Evolutionary conservation across 2,113 vertebrate genomes (phyloP), one percentile per base, ranked within the genome.

Genomic region (Tachysurus fulvidraco): DNA sequence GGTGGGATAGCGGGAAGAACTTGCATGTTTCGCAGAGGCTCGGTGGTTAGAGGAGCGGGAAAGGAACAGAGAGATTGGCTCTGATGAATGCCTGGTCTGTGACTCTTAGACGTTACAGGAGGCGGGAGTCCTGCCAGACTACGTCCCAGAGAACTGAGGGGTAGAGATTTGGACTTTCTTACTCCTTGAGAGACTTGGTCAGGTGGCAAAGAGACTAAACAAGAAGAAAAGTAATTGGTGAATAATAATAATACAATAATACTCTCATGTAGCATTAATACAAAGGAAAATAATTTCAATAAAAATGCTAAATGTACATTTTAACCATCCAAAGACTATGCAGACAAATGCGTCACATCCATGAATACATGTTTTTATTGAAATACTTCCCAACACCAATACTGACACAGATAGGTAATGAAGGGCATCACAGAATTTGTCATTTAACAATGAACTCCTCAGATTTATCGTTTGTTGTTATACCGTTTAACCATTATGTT

Each of bases 1-100:
- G 95, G 94, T 85, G 95, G 95, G 44, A 97, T 96, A 23, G 96
- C 95, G 77, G 96, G 97, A 60, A 96, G 94, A 65, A 96, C 94
- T 87, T 91, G 90, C 54, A 91, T 95, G 87, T 93, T 91, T 87
- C 94, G 89, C 23, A 96, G 92, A 65, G 94, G 91, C 14, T 96
- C 94, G 90, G 92, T 93, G 88, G 94, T 91, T 5, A 95, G 86
- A 90, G 92, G 93, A 89, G 94, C 90, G 69, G 94, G 89, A 78
- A 94, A 84, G 81, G 93, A 93, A 86, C 16, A 92, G 13, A 95
- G 88, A 1, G 90, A 89, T 44, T 94, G 90, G 87, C 85, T 93
- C 85, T 95, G 91, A 87, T 90, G 90, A 83, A 88, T n/a, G 21
- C 41, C 89, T 55, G 41, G 59, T 92, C 90, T 91, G 1, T 89